Evolutionary conservation across 2,113 vertebrate genomes (phyloP).

Genomic region (Sylvicapra grimmia): DNA sequence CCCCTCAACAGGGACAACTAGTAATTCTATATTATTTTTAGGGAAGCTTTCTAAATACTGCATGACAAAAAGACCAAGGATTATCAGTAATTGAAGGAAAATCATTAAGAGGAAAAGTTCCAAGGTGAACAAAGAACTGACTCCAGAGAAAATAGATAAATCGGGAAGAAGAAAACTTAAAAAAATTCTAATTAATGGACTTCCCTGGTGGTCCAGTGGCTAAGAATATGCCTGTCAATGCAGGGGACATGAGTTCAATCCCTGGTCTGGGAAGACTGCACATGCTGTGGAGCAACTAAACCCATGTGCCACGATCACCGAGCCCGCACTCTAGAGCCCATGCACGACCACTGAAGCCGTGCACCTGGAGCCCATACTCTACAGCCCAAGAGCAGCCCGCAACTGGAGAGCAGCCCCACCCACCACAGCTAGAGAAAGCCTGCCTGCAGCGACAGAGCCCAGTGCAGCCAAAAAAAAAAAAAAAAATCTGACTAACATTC

Average conservation of each 20-base stretch:
- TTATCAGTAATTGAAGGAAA: neutral
- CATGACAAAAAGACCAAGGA: neutral
- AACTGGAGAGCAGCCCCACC: neutral
- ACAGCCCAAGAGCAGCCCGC: neutral
- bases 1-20: neutral
- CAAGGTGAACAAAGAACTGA: neutral
- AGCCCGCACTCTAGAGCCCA: neutral
- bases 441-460: neutral
- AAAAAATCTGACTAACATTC: neutral
- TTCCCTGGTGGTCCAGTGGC: neutral
- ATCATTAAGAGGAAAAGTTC: neutral
- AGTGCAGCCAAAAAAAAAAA: neutral
- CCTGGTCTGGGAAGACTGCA: neutral
- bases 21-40: neutral
- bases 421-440: neutral
- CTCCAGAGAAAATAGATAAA: neutral
- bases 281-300: neutral
- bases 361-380: fast-evolving
- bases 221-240: neutral
- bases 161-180: neutral
- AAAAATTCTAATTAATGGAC: neutral
- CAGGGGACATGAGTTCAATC: neutral
- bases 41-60: neutral
- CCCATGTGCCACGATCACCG: neutral
- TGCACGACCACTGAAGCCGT: fast-evolving